These are phyloP conservation scores for Matsumurasca onukii DNA, from an alignment of 1,140 invertebrate genomes.

Conservation along the genomic window DNA sequence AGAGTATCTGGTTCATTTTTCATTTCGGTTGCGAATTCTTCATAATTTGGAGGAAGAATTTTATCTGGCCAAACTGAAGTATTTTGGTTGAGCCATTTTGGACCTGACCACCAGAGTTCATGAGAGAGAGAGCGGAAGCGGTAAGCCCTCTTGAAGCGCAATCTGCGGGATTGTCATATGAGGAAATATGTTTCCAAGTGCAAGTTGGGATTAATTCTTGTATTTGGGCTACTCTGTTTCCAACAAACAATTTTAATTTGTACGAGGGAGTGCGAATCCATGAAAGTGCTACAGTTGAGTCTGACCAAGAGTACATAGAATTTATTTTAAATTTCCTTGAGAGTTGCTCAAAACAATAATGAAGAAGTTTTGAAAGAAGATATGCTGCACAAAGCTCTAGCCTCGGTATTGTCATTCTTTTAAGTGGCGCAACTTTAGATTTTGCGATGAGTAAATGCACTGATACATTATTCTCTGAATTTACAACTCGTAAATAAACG, in stretches of 20 bases:
- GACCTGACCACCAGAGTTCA: conserved; percentile 34
- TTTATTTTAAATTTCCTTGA: not conserved
- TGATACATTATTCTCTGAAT: not conserved
- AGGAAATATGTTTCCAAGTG: conserved; percentile 31
- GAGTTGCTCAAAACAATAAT: not conserved
- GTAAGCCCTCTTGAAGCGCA: conserved; percentile 39
- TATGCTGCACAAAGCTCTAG: not conserved
- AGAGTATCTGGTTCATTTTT: not conserved
- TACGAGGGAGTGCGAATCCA: not conserved
- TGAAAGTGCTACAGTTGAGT: not conserved
- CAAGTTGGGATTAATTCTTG: not conserved
- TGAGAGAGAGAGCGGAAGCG: conserved; percentile 6
- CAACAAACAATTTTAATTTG: not conserved
- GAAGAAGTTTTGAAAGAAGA: not conserved
- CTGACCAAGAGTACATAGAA: not conserved
- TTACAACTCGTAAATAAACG: not conserved
- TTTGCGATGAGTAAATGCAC: not conserved
- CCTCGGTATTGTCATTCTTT: not conserved
- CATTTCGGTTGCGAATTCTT: too few relatives aligned
- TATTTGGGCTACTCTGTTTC: not conserved
- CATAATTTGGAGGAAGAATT: not conserved
- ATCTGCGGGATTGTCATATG: conserved; percentile 42
- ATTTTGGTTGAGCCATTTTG: not conserved
- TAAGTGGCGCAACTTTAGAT: not conserved
- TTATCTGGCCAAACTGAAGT: not conserved